Evolutionary conservation across 2,888 invertebrate genomes (phyloP).

Genomic region (Drosophila sordidapex): DNA sequence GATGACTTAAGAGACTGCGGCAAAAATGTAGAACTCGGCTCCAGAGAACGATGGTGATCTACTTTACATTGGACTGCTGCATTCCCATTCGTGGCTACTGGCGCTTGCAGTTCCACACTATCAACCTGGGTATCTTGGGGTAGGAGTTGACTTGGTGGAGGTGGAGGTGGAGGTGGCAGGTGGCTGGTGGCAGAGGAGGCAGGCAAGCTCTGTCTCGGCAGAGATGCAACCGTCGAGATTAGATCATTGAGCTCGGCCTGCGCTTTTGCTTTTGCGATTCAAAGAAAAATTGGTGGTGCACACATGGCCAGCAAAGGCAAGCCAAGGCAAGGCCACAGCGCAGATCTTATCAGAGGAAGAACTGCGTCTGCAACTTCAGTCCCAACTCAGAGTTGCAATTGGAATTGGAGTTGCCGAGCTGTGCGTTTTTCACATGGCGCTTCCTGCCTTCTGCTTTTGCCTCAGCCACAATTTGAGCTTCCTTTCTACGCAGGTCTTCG

Average conservation of each 20-base stretch:
- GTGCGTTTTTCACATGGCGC: slow-evolving; percentile 67
- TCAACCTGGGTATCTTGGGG: slow-evolving; percentile 69
- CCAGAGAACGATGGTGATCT: slow-evolving; percentile 65
- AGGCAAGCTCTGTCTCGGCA: slow-evolving; percentile 13
- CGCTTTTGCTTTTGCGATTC: slow-evolving; percentile 62
- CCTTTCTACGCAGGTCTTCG: slow-evolving; percentile 34
- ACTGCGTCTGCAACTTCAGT: slow-evolving; percentile 16
- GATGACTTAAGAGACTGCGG: slow-evolving; percentile 13
- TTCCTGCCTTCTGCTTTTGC: slow-evolving; percentile 45
- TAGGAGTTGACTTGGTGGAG: slow-evolving; percentile 14
- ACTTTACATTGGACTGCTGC: slow-evolving; percentile 71
- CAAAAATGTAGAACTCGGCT: slow-evolving; percentile 20
- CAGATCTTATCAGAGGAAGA: slow-evolving; percentile 51
- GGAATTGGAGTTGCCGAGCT: slow-evolving; percentile 1
- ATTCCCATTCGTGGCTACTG: slow-evolving; percentile 50
- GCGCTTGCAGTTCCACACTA: slow-evolving; percentile 75
- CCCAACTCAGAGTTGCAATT: slow-evolving; percentile 11
- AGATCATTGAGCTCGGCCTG: slow-evolving; percentile 60
- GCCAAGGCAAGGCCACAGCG: slow-evolving; percentile 41
- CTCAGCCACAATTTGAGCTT: slow-evolving; percentile 24
- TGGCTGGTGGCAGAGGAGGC: slow-evolving; percentile 5
- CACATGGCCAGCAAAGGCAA: slow-evolving; percentile 57
- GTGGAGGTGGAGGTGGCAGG: neutral
- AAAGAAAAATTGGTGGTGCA: slow-evolving; percentile 76
- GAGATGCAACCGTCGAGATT: slow-evolving; percentile 73